phyloP scores from a whole-genome alignment of 2,113 vertebrate genomes.

The Coracopsis vasa region DNA sequence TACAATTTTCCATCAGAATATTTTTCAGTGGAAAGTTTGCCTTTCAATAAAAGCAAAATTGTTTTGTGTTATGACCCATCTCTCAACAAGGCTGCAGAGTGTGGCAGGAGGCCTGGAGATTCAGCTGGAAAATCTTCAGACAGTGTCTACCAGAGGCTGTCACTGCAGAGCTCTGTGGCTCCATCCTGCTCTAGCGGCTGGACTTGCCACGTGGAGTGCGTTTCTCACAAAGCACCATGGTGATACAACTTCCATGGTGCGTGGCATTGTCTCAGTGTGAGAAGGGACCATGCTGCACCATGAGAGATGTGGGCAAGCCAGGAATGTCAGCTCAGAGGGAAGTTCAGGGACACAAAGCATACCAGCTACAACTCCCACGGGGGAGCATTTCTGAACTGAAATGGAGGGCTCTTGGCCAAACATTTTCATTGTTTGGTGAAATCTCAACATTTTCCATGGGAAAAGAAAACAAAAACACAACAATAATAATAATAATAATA shows the following conservation, averaged over 20 bases:
- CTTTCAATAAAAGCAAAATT: neutral
- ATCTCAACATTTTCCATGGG: slow-evolving; percentile 47
- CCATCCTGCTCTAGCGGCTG: neutral
- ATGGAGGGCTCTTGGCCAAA: slow-evolving; percentile 49
- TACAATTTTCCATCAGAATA: slow-evolving; percentile 45
- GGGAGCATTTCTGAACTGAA: slow-evolving; percentile 40
- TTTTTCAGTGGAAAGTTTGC: slow-evolving; percentile 44
- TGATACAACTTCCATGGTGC: neutral
- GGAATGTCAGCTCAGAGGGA: slow-evolving; percentile 50
- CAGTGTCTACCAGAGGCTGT: neutral
- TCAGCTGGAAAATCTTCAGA: neutral
- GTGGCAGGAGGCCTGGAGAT: slow-evolving; percentile 11
- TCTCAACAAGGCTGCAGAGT: slow-evolving; percentile 12
- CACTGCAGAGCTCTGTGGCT: neutral
- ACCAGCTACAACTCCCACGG: slow-evolving; percentile 9
- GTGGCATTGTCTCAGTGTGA: slow-evolving; percentile 24
- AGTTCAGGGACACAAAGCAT: slow-evolving; percentile 46
- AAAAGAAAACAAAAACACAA: slow-evolving; percentile 48
- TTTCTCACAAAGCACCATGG: slow-evolving; percentile 3
- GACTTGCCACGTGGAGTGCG: neutral
- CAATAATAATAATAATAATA: neutral
- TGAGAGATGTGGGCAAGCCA: slow-evolving; percentile 40
- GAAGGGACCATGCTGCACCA: neutral
- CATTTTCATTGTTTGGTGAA: slow-evolving; percentile 56
- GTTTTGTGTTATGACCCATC: neutral